Conservation (phyloP, 2,888 invertebrate genomes). For the Megamerina dolium region DNA sequence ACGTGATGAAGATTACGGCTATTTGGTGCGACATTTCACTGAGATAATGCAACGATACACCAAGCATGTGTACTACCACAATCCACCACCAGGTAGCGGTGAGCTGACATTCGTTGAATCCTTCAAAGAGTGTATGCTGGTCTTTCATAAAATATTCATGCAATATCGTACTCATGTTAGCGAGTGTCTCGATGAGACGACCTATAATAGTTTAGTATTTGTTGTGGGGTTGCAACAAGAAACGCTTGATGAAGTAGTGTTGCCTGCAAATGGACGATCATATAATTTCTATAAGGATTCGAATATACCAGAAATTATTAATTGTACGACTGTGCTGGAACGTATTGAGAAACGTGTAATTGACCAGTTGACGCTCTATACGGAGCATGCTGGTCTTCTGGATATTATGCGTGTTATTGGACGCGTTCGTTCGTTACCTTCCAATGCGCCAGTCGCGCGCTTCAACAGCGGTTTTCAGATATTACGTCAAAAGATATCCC, state of each 20-base stretch:
- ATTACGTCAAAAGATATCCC: constrained; percentile 73
- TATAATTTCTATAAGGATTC: constrained; percentile 80
- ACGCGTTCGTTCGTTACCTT: constrained; percentile 65
- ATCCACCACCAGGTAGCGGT: constrained; percentile 9
- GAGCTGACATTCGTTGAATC: constrained; percentile 30
- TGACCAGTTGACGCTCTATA: constrained; percentile 71
- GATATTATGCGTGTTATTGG: constrained; percentile 57
- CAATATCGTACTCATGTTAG: constrained; percentile 37
- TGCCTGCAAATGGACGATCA: constrained; percentile 10
- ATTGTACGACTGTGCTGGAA: constrained; percentile 65
- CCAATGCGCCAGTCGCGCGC: constrained; percentile 77
- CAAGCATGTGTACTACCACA: constrained; percentile 34
- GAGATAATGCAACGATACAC: constrained; percentile 37
- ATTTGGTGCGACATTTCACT: constrained; percentile 40
- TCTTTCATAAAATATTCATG: constrained; percentile 38
- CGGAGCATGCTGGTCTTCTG: constrained; percentile 81
- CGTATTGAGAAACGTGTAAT: constrained; percentile 58
- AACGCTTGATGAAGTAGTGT: constrained; percentile 28
- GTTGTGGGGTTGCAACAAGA: constrained; percentile 41
- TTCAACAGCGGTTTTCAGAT: constrained; percentile 88
- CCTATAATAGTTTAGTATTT: constrained; percentile 39
- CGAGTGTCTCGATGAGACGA: constrained; percentile 33
- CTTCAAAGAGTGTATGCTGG: constrained; percentile 36
- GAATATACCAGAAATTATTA: constrained; percentile 70
- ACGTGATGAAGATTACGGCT: constrained; percentile 37